Base-by-base conservation (phyloP, 2,888 invertebrate genomes). In the Apodemia mormo region DNA sequence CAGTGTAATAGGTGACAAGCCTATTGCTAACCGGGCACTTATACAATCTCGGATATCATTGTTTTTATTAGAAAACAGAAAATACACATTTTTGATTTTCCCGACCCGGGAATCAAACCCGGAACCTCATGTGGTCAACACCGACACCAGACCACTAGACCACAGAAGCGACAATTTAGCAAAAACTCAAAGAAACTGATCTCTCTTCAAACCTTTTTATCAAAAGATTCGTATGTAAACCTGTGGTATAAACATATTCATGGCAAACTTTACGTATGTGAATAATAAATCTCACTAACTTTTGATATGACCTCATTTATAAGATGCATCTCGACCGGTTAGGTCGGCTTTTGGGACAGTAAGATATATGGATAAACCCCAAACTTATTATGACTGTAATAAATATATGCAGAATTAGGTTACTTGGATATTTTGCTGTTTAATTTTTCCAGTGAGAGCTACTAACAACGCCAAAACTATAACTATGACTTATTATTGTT, bases 281-380 rank as follows among this genome's bases (percentile, higher is more conserved):
- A 49, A 49, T 49, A 49, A 49, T 49, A 49, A 49, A 49, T 49
- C 49, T 49, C 49, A 49, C 8, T 49, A 49, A 49, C 14, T 49
- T 49, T 49, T 49, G 49, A 49, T 49, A 49, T 49, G 49, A 49
- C 49, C 49, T 49, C 49, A 49, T 49, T 49, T 49, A 49, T 49
- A 49, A 49, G 61, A 33, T 61, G 61, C 61, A 61, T 61, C 61
- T 33, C 30, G 33, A 61, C 30, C 61, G 12, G 33, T 33, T 61
- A 30, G 61, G 61, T 61, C 33, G 12, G 33, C 61, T 61, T 61
- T 22, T 61, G 61, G 61, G 61, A 61, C 61, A 33, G 30, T 29
- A 61, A 61, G 61, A 61, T 61, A 61, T 61, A 61, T 61, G 61
- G 14, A 12, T 61, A 61, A 30, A 30, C 61, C 33, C 61, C 61